Percentiles rank a stretch among this genome's conserved stretches.
phyloP scores from a whole-genome alignment of 1,140 invertebrate genomes.

The Marisa cornuarietis region DNA sequence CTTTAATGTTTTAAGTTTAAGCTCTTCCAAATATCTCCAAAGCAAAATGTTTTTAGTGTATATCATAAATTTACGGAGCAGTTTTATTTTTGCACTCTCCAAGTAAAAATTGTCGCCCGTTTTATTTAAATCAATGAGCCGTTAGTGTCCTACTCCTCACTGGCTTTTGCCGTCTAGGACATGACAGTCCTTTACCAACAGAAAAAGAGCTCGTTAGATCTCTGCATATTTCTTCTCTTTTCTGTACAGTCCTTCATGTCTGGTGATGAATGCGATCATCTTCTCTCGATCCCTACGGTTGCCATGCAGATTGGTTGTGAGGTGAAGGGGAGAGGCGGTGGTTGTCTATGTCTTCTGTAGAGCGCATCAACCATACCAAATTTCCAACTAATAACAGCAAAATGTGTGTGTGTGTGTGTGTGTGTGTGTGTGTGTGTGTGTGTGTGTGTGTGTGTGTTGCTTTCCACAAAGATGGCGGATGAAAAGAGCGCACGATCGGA shows the following conservation, averaged over 20 bases:
- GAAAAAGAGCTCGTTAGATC: neutral
- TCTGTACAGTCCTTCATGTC: neutral
- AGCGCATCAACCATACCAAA: neutral
- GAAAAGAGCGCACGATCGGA: too few relatives aligned
- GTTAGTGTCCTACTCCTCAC: neutral
- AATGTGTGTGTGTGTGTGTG: neutral
- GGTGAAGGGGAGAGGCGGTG: neutral
- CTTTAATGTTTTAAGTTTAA: too few relatives aligned
- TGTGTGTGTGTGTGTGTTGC: neutral
- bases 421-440: neutral
- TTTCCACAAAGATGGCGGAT: too few relatives aligned
- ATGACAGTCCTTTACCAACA: too few relatives aligned
- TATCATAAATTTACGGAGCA: neutral
- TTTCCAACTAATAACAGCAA: neutral
- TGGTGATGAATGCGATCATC: neutral
- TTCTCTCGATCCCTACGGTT: neutral
- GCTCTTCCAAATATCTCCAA: neutral
- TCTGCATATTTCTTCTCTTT: neutral
- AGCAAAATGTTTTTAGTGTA: neutral
- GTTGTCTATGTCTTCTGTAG: neutral
- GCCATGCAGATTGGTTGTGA: neutral
- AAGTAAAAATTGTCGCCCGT: neutral
- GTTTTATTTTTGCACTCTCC: neutral
- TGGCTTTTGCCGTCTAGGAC: neutral
- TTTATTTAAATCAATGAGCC: neutral